A percentile compares a stretch with the other conserved stretches of the same genome.
These are phyloP conservation scores for Orthonevra nobilis DNA, from an alignment of 2,888 invertebrate genomes.

Conservation along the genomic window DNA sequence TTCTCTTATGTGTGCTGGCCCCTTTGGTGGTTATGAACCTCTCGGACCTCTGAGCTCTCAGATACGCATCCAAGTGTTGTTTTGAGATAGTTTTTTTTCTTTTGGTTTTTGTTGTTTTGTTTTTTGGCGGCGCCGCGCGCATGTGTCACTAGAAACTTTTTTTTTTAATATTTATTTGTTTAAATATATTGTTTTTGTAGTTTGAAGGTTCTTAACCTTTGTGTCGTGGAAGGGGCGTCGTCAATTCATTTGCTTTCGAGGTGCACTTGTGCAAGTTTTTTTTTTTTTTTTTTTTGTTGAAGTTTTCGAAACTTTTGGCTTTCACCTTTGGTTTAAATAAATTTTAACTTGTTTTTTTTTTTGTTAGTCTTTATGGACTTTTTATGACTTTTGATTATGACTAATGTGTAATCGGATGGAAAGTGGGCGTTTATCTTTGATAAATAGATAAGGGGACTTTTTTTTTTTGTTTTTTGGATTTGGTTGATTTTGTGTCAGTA, in stretches of 20 bases:
- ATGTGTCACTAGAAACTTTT: slow-evolving; percentile 38
- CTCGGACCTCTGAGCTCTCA: too few species aligned
- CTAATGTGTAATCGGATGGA: slow-evolving; percentile 31
- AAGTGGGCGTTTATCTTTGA: slow-evolving; percentile 49
- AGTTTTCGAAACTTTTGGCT: slow-evolving; percentile 22
- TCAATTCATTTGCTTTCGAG: slow-evolving; percentile 8
- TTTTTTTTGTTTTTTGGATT: too few species aligned
- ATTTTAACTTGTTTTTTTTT: neutral
- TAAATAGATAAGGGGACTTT: slow-evolving; percentile 38
- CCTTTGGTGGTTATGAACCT: slow-evolving; percentile 34
- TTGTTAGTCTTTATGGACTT: slow-evolving; percentile 2
- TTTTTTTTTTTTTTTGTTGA: slow-evolving; percentile 5
- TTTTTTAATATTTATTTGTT: slow-evolving; percentile 28
- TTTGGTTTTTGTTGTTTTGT: slow-evolving; percentile 15
- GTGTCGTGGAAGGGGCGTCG: too few species aligned
- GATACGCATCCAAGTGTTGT: slow-evolving; percentile 31
- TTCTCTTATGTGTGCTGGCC: neutral
- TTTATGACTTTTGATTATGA: slow-evolving; percentile 20
- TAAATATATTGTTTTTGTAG: slow-evolving; percentile 4
- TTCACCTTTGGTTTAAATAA: slow-evolving; percentile 29
- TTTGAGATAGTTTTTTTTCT: slow-evolving; percentile 11
- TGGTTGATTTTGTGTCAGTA: neutral
- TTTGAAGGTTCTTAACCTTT: slow-evolving; percentile 62
- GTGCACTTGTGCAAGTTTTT: neutral
- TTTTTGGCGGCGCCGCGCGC: neutral